phyloP scores from a whole-genome alignment of 1,140 invertebrate species.

The Eubasilissa regina region DNA sequence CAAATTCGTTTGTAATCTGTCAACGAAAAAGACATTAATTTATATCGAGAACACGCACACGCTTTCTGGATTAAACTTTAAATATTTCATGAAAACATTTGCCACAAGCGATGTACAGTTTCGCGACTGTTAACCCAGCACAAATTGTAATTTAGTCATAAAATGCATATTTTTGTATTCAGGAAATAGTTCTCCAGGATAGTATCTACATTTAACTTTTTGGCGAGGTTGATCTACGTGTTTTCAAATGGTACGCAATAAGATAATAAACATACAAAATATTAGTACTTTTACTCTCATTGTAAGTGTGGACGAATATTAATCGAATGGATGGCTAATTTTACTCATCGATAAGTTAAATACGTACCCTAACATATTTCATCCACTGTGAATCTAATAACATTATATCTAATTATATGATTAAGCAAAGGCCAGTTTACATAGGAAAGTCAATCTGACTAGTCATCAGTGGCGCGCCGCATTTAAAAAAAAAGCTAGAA shows the following conservation, averaged over 20 bases:
- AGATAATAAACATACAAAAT: conserved; percentile 32
- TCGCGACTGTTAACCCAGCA: conserved; percentile 40
- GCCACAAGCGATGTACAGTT: conserved; percentile 25
- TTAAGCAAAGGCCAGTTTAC: too few relatives aligned
- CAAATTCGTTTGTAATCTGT: not conserved
- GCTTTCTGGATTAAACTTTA: conserved; percentile 20
- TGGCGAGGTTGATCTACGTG: conserved; percentile 43
- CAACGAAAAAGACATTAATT: conserved; percentile 11
- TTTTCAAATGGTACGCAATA: conserved; percentile 51
- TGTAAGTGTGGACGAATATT: not conserved
- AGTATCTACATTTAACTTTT: conserved; percentile 21
- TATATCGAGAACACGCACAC: conserved; percentile 4
- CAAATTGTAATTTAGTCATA: conserved; percentile 52
- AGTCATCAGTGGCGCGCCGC: too few relatives aligned
- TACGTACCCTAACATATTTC: too few relatives aligned
- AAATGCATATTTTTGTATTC: conserved; percentile 52
- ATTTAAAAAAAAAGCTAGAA: too few relatives aligned
- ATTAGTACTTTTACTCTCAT: conserved; percentile 6
- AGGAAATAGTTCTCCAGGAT: conserved; percentile 27
- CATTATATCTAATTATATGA: too few relatives aligned
- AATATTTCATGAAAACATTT: conserved; percentile 33
- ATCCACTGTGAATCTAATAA: too few relatives aligned
- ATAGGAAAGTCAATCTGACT: too few relatives aligned
- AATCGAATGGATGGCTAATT: conserved; percentile 6
- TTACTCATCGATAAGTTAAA: not conserved